Base-by-base conservation (phyloP, 2,113 vertebrate genomes). In the Polypterus senegalus region DNA sequence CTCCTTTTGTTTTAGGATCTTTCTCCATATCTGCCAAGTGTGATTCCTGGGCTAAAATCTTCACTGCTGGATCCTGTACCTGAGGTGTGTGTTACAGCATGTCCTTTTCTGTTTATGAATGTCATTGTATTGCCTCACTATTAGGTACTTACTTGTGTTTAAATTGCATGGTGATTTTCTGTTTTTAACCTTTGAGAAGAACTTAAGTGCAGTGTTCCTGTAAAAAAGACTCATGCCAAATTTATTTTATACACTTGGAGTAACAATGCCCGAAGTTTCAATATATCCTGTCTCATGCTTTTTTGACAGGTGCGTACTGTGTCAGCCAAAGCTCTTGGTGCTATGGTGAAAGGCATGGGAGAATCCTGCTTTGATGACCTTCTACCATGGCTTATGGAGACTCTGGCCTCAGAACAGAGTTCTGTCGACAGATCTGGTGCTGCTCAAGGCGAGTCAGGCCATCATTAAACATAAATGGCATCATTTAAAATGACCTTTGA, bases 301-400 rank as follows among this genome's bases (percentile, higher is more conserved):
- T 2, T 64, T 63, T 4, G 48, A 2, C 66, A 99, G 96, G 96
- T 99, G 2, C 92, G 96, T 4, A 98, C 96, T 0, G 96, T 99
- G 6, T 97, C 96, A 2, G 96, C 96, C 3, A 99, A 98, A 78
- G 96, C 96, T 0, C 81, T 99, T 65, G 96, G 96, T 3, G 95
- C 96, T 69, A 99, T 98, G 95, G 96, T 99, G 80, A 99, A 97
- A 69, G 96, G 96, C 2, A 98, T 98, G 93, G 96, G 96, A 1
- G 96, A 99, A 54, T 92, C 94, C 0, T 92, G 91, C 80, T 99
- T 97, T 57, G 94, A 99, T 54, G 93, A 99, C 78, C 79, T 99
- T 70, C 74, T 99, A 71, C 96, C 96, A 0, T 99, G 96, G 96
- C 81, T 98, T 61, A 98, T 99, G 94, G 94, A 98, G 76, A 99